These are phyloP conservation scores for Euwallacea similis DNA, from an alignment of 1,140 invertebrate species.

Conservation along the genomic window DNA sequence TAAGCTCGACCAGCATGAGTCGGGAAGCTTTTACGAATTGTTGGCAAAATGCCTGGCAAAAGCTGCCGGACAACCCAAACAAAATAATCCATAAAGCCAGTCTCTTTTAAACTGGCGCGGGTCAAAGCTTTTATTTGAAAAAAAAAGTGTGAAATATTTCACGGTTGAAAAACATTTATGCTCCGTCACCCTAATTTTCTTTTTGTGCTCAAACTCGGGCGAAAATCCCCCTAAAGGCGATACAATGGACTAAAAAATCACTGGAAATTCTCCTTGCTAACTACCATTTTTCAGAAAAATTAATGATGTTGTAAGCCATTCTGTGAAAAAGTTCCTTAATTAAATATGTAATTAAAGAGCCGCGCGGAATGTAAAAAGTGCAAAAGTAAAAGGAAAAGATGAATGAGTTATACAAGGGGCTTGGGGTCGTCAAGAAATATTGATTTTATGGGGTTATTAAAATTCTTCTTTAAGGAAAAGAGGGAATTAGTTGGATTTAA, in stretches of 20 bases:
- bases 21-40: too few species aligned
- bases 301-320: conserved; percentile 29
- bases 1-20: too few species aligned
- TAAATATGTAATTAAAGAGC: conserved; percentile 26
- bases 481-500: neutral
- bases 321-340: conserved; percentile 27
- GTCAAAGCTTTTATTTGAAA: conserved; percentile 1
- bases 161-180: conserved; percentile 22
- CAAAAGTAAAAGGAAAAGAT: conserved; percentile 13
- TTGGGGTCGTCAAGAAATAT: neutral
- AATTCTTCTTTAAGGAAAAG: neutral
- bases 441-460: conserved; percentile 6
- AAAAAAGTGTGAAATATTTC: conserved; percentile 28
- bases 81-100: conserved; percentile 3
- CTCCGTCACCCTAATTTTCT: conserved; percentile 14
- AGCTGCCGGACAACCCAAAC: neutral
- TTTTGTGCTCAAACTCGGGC: conserved; percentile 14
- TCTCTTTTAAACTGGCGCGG: neutral
- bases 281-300: conserved; percentile 25
- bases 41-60: conserved; percentile 2
- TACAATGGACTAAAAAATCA: conserved; percentile 30
- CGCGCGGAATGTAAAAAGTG: conserved; percentile 16
- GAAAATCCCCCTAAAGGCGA: conserved; percentile 25
- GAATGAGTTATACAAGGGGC: neutral
- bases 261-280: conserved; percentile 24